Percentiles rank a stretch among this genome's conserved stretches.
phyloP scores from a whole-genome alignment of 2,888 invertebrate species.

The Tinea semifulvella region DNA sequence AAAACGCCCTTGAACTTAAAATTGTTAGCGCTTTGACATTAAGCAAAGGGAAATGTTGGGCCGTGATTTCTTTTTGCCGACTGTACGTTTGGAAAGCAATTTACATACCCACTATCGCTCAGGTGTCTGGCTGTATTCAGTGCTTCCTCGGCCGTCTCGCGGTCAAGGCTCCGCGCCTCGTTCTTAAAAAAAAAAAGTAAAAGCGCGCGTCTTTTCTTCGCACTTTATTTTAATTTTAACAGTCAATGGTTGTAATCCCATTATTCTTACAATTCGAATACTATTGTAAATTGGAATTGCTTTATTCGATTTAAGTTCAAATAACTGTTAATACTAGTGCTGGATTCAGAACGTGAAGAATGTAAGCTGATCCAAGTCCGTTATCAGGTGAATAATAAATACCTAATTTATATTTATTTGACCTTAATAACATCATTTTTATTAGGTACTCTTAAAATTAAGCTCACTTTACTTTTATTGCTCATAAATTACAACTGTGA shows the following conservation, averaged over 20 bases:
- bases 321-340: constrained; percentile 55
- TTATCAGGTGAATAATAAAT: constrained; percentile 61
- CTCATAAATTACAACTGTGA: not conserved
- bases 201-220: constrained; percentile 42
- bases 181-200: constrained; percentile 37
- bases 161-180: constrained; percentile 54
- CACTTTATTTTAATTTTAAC: not conserved
- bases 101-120: constrained; percentile 29
- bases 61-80: constrained; percentile 23
- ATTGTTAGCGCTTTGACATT: not conserved
- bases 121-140: constrained; percentile 28
- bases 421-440: constrained; percentile 2
- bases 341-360: constrained; percentile 48
- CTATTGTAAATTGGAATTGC: constrained; percentile 21
- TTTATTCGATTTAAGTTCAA: constrained; percentile 43
- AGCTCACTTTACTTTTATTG: constrained; percentile 1
- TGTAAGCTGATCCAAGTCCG: constrained; percentile 25
- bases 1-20: too few species aligned
- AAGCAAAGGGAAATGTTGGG: not conserved
- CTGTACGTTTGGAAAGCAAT: constrained; percentile 62
- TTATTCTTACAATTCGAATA: too few species aligned
- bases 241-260: too few species aligned
- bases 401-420: constrained; percentile 30
- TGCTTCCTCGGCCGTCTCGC: constrained; percentile 52
- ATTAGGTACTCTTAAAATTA: too few species aligned